Base-by-base conservation (phyloP, 2,888 invertebrate species). In the Troides oblongomaculatus region DNA sequence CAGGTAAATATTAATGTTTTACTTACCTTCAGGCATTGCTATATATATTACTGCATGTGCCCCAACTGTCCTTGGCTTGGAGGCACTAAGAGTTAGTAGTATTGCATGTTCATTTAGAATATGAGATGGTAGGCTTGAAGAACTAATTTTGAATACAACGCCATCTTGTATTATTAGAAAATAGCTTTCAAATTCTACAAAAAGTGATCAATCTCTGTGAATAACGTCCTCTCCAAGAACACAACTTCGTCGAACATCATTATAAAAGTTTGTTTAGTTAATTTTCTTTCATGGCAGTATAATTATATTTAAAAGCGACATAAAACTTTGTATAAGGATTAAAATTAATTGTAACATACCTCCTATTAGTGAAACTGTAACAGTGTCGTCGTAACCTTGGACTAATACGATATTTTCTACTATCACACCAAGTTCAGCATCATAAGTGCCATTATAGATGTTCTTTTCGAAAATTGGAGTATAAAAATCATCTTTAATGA, bases 331-430 rank as follows among this genome's bases (percentile, higher is more conserved):
- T 46, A 46, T 2, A 14, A 46, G 12, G 1, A 46, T 14, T 46
- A 53, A n/a, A 53, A n/a, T 6, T 53, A 8, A 18, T 53, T n/a
- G 18, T 53, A n/a, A 72, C 73, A 79, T 83, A 90, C 91, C 88
- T 83, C 88, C 89, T 67, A 72, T 62, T 23, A 88, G 73, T 1
- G 71, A 65, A 17, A 88, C 69, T 6, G 53, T n/a, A 7, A 88
- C 82, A 10, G 81, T 83, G n/a, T 80, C 78, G 72, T 86, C 86
- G 72, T 81, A 85, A 2, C 90, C 90, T 71, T 87, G 89, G 25
- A 77, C 71, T 50, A 90, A 72, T 7, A 71, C 56, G 59, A 90
- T 84, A 72, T 76, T 72, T 2, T 84, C 84, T n/a, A 86, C 57
- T 12, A 50, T 74, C 64, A 90, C 76, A 18, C 82, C 84, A 17